Evolutionary conservation across 2,888 invertebrate species (phyloP), one percentile per base, ranked within the genome.

Genomic region (Leptopterna dolabrata): DNA sequence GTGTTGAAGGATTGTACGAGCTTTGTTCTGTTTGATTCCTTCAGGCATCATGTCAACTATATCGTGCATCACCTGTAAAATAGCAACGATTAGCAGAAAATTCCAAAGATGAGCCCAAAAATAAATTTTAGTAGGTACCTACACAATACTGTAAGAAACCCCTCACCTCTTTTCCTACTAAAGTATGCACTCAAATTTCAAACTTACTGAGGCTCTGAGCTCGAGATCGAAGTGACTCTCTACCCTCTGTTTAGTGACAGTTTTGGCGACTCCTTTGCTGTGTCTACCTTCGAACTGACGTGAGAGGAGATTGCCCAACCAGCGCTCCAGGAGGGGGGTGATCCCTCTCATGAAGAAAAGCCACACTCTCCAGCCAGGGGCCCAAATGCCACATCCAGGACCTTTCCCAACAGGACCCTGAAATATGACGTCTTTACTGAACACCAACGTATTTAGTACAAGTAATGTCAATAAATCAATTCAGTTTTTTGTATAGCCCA

Each of bases 31-130:
- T 91, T 99, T 99, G 92, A 99, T 99, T 89, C 99, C 99, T 92
- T 99, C 99, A 0, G 99, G 99, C 99, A 99, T 99, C 99, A 99
- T 99, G 91, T 99, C 99, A n/a, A 99, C 96, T 90, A 99, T 99
- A 91, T 99, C 99, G 91, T 95, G 95, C 95, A 95, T 95, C 24
- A 94, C 82, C 82, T 82, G 36, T 51, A 82, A 82, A 91, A 78
- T 19, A 88, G 80, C 41, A 41, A 36, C 41, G 27, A 1, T 76
- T 63, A 63, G 27, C 29, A 36, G 29, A 87, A 24, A 36, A 19
- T 47, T 27, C n/a, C 29, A 63, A 30, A n/a, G n/a, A n/a, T n/a
- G n/a, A n/a, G n/a, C n/a, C n/a, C n/a, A n/a, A n/a, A n/a, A n/a
- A n/a, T n/a, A n/a, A n/a, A n/a, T n/a, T n/a, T n/a, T n/a, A n/a